Percentiles rank a stretch among this genome's conserved stretches.
Evolutionary conservation across 2,888 invertebrate genomes (phyloP).

Genomic region (Heterodera filipjevi): DNA sequence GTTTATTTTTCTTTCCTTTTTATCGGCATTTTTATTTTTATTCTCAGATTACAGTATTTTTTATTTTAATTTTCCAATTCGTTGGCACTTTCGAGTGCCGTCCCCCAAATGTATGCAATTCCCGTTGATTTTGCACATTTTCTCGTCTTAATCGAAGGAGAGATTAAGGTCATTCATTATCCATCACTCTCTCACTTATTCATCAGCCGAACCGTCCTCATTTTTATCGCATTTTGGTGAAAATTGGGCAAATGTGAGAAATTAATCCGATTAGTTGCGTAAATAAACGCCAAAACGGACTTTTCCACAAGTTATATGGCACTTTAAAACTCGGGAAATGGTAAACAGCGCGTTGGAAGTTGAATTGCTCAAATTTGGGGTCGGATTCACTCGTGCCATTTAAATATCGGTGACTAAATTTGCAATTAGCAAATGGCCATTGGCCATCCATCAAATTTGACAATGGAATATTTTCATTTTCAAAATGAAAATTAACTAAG

Average conservation of each 20-base stretch:
- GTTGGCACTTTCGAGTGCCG: not conserved
- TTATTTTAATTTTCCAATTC: too few relatives aligned
- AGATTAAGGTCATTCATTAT: not conserved
- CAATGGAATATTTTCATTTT: not conserved
- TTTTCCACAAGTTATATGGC: not conserved
- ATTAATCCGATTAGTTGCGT: constrained; percentile 9
- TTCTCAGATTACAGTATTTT: too few relatives aligned
- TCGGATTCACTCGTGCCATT: too few relatives aligned
- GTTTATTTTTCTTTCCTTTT: too few relatives aligned
- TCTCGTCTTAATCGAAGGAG: not conserved
- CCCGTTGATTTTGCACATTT: not conserved
- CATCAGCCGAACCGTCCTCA: constrained; percentile 1
- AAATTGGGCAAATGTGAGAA: constrained; percentile 1
- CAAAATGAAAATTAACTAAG: constrained; percentile 10
- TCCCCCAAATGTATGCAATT: not conserved
- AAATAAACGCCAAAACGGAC: not conserved
- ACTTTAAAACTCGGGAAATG: not conserved
- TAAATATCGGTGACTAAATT: not conserved
- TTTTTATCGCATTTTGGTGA: not conserved
- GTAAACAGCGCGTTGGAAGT: not conserved
- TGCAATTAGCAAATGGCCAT: not conserved
- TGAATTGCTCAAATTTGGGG: too few relatives aligned
- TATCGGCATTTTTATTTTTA: not conserved
- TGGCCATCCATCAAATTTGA: too few relatives aligned
- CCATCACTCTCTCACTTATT: not conserved